These are phyloP conservation scores for Priocnemis perturbator DNA, from an alignment of 2,888 invertebrate species.

Conservation along the genomic window DNA sequence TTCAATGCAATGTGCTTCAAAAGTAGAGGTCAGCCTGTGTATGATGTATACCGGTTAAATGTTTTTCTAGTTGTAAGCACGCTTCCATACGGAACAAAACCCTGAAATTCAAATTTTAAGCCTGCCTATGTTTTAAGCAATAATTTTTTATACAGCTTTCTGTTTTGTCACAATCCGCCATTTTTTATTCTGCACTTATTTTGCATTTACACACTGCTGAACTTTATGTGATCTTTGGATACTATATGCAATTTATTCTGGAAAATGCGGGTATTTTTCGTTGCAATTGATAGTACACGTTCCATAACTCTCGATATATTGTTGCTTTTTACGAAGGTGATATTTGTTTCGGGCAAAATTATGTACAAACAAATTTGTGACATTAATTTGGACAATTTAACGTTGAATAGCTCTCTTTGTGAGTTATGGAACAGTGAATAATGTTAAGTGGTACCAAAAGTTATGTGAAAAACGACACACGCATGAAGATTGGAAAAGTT, in stretches of 20 bases:
- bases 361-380: background rate
- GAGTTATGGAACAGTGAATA: slow-evolving; percentile 56
- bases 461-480: slow-evolving; percentile 59
- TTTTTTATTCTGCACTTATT: slow-evolving; percentile 51
- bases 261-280: background rate
- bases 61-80: slow-evolving; percentile 48
- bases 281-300: slow-evolving; percentile 34
- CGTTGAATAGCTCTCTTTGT: slow-evolving; percentile 16
- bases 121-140: slow-evolving; percentile 47
- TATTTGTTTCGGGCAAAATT: background rate
- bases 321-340: background rate
- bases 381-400: slow-evolving; percentile 1
- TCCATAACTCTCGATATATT: slow-evolving; percentile 50
- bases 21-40: background rate
- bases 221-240: slow-evolving; percentile 32
- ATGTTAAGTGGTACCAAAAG: slow-evolving; percentile 55
- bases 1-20: background rate
- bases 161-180: slow-evolving; percentile 62
- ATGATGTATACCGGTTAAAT: slow-evolving; percentile 3
- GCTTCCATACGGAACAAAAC: slow-evolving; percentile 36
- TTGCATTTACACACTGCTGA: slow-evolving; percentile 45
- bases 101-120: slow-evolving; percentile 31
- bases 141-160: slow-evolving; percentile 60
- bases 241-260: background rate
- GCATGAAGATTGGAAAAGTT: slow-evolving; percentile 70